These are phyloP conservation scores for Iphiclides podalirius DNA, from an alignment of 2,888 invertebrate species.

Conservation along the genomic window DNA sequence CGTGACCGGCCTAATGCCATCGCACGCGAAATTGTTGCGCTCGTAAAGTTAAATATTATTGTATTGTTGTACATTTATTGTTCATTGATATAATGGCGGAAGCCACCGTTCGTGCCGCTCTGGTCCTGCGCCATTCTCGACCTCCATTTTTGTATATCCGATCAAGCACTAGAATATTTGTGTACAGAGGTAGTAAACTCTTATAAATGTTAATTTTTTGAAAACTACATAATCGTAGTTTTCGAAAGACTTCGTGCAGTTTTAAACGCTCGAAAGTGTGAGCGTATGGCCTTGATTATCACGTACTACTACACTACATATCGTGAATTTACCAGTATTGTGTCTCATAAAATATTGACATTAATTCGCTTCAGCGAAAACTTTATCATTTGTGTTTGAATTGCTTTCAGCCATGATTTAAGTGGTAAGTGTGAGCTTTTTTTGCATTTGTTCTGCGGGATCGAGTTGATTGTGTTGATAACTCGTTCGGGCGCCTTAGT, in stretches of 20 bases:
- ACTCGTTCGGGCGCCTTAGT: too few relatives aligned
- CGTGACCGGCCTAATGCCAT: slow-evolving; percentile 54
- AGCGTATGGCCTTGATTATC: too few relatives aligned
- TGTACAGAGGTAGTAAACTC: too few relatives aligned
- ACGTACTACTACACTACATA: too few relatives aligned
- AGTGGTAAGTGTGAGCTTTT: slow-evolving; percentile 3
- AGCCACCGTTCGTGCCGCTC: too few relatives aligned
- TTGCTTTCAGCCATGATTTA: slow-evolving; percentile 15
- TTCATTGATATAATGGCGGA: slow-evolving; percentile 17
- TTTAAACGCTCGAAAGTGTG: too few relatives aligned
- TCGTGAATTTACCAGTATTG: too few relatives aligned
- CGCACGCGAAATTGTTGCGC: slow-evolving; percentile 55
- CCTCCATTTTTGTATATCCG: not conserved
- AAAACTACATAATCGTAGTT: slow-evolving; percentile 11
- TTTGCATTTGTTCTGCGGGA: slow-evolving; percentile 6
- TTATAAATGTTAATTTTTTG: too few relatives aligned
- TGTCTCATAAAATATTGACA: slow-evolving; percentile 20
- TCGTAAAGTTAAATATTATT: slow-evolving; percentile 46
- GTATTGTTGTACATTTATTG: slow-evolving; percentile 2
- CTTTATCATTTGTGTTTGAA: slow-evolving; percentile 9
- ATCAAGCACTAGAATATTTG: too few relatives aligned
- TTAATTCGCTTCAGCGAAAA: slow-evolving; percentile 21
- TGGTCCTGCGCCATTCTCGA: not conserved
- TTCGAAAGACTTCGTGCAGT: too few relatives aligned
- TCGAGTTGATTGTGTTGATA: too few relatives aligned